Evolutionary conservation across 2,113 vertebrate species (phyloP).

Genomic region (Andinoacara biseriatus): DNA sequence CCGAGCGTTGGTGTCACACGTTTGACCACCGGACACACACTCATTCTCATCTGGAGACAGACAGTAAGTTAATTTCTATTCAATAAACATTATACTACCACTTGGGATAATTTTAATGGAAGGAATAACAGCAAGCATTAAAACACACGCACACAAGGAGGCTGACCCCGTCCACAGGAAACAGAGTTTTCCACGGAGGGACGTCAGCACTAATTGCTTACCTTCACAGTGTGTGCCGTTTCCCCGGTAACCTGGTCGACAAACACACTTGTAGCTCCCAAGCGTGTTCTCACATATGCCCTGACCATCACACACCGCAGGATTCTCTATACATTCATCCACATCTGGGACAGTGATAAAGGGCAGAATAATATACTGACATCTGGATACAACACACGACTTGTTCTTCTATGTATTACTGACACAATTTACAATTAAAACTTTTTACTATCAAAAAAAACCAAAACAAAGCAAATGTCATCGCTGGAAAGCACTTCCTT

Average conservation of each 20-base stretch:
- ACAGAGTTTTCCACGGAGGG: slow-evolving; percentile 47
- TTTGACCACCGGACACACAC: slow-evolving; percentile 75
- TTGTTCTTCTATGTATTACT: not conserved
- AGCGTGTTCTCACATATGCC: slow-evolving; percentile 81
- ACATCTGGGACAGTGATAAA: slow-evolving; percentile 73
- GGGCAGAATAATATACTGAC: not conserved
- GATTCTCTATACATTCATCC: slow-evolving; percentile 78
- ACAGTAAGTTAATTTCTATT: slow-evolving; percentile 22
- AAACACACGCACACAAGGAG: slow-evolving; percentile 42
- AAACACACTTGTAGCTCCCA: slow-evolving; percentile 83
- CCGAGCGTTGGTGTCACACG: slow-evolving; percentile 80
- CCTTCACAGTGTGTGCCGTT: slow-evolving; percentile 86
- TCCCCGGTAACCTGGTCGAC: slow-evolving; percentile 80
- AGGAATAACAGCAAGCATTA: slow-evolving; percentile 42
- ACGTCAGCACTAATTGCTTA: slow-evolving; percentile 60
- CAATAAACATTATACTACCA: not conserved
- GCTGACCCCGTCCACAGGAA: slow-evolving; percentile 39
- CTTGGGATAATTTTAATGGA: slow-evolving; percentile 23
- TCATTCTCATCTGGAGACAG: slow-evolving; percentile 79
- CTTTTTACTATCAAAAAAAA: not conserved
- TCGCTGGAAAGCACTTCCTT: not conserved
- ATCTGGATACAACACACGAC: not conserved
- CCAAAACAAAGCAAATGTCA: not conserved
- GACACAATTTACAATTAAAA: not conserved
- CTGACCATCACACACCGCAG: slow-evolving; percentile 71